Percentiles rank a stretch among this genome's conserved stretches.
Conservation (phyloP, 1,140 invertebrate species). For the Limonius californicus region DNA sequence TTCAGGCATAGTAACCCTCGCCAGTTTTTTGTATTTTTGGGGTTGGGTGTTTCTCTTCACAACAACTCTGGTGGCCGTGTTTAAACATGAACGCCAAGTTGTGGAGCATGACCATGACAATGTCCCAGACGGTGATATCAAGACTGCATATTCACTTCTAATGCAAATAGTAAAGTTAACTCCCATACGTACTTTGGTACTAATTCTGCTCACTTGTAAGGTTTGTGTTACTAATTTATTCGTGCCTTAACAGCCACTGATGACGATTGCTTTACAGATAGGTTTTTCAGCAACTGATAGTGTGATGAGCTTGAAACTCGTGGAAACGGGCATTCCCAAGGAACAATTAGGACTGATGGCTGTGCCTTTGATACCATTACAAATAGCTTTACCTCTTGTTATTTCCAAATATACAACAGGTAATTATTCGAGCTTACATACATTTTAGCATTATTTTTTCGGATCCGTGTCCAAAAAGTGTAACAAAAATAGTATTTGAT, state of each 20-base stretch:
- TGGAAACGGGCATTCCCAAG: constrained; percentile 93
- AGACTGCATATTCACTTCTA: constrained; percentile 78
- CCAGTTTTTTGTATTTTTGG: constrained; percentile 94
- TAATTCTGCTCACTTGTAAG: constrained; percentile 88
- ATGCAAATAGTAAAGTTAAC: constrained; percentile 81
- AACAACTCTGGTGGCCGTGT: constrained; percentile 84
- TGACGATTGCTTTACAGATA: constrained; percentile 66
- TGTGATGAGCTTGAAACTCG: constrained; percentile 90
- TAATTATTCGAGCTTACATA: no score
- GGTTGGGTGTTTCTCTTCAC: constrained; percentile 85
- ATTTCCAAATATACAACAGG: constrained; percentile 56
- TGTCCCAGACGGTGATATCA: constrained; percentile 50
- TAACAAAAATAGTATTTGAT: no score
- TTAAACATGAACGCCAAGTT: constrained; percentile 77
- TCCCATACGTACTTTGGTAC: constrained; percentile 70
- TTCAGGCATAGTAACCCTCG: constrained; percentile 76
- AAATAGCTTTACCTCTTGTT: constrained; percentile 88
- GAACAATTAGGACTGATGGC: constrained; percentile 90
- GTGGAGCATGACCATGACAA: constrained; percentile 46
- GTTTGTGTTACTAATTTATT: constrained; percentile 60
- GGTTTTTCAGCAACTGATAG: constrained; percentile 95
- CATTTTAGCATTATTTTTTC: no score
- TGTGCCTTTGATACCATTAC: constrained; percentile 89
- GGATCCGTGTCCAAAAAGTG: no score
- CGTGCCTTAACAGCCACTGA: no score